Percentiles rank a stretch among this genome's conserved stretches.
phyloP scores from a whole-genome alignment of 2,797 vertebrate genomes.

The Poecilia wingei region DNA sequence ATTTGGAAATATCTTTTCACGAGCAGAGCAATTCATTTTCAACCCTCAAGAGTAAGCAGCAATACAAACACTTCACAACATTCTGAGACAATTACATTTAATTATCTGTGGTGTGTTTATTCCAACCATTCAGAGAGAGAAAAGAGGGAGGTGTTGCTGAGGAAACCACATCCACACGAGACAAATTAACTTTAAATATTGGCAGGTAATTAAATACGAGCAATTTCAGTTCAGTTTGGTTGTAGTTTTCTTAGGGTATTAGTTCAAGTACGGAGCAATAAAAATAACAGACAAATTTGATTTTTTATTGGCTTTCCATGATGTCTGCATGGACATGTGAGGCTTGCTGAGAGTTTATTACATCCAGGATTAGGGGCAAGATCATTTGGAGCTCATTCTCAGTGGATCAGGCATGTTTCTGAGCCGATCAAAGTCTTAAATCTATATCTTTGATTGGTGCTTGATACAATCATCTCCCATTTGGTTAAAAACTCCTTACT shows the following conservation, averaged over 20 bases:
- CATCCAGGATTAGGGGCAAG: not conserved
- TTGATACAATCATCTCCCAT: not conserved
- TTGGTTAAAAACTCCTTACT: not conserved
- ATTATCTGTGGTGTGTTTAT: constrained; percentile 46
- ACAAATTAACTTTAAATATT: constrained; percentile 23
- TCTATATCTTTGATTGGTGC: not conserved
- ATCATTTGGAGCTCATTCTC: not conserved
- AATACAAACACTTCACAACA: constrained; percentile 29
- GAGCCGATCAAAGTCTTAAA: not conserved
- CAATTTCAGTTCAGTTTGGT: constrained; percentile 36
- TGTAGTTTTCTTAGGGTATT: constrained; percentile 28
- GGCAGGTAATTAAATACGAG: constrained; percentile 28
- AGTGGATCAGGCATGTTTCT: not conserved
- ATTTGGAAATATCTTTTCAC: constrained; percentile 31
- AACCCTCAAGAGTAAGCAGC: constrained; percentile 27
- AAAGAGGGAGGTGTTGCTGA: constrained; percentile 16
- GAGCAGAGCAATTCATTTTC: not conserved
- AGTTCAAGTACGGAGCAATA: constrained; percentile 29
- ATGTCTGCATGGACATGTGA: not conserved
- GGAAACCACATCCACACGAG: not conserved
- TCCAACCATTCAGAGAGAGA: constrained; percentile 15
- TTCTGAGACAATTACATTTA: constrained; percentile 51
- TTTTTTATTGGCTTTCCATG: not conserved
- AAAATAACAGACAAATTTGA: constrained; percentile 2
- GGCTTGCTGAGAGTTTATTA: not conserved